Conservation (phyloP, 2,797 vertebrate genomes). For the Vultur gryphus region DNA sequence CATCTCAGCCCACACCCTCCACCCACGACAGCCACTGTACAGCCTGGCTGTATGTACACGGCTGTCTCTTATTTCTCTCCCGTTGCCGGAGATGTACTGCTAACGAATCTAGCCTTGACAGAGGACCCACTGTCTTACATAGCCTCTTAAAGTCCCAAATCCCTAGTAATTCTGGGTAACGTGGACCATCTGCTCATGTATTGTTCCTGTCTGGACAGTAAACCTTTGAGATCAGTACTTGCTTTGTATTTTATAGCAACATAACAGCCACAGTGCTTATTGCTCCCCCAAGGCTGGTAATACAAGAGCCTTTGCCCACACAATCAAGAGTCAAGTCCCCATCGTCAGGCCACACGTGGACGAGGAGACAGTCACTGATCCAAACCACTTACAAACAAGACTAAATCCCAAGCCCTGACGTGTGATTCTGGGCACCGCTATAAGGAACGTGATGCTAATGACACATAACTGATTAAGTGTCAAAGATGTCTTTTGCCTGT, state of each 20-base stretch:
- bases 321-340: not conserved
- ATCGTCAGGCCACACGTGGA: not conserved
- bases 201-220: not conserved
- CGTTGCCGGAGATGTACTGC: not conserved
- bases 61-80: not conserved
- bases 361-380: not conserved
- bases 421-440: not conserved
- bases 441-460: not conserved
- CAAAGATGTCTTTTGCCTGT: not conserved
- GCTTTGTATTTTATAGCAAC: not conserved
- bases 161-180: not conserved
- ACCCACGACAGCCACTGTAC: rapidly evolving
- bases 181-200: not conserved
- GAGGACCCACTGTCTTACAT: not conserved
- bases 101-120: not conserved
- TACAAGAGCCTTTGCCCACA: not conserved
- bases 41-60: not conserved
- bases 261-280: not conserved
- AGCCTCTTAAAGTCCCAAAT: not conserved
- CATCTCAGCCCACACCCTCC: not conserved
- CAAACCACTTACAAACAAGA: not conserved
- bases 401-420: not conserved
- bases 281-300: not conserved
- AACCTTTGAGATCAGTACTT: not conserved
- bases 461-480: not conserved